phyloP scores from a whole-genome alignment of 2,797 vertebrate species.

The Pitangus sulphuratus region DNA sequence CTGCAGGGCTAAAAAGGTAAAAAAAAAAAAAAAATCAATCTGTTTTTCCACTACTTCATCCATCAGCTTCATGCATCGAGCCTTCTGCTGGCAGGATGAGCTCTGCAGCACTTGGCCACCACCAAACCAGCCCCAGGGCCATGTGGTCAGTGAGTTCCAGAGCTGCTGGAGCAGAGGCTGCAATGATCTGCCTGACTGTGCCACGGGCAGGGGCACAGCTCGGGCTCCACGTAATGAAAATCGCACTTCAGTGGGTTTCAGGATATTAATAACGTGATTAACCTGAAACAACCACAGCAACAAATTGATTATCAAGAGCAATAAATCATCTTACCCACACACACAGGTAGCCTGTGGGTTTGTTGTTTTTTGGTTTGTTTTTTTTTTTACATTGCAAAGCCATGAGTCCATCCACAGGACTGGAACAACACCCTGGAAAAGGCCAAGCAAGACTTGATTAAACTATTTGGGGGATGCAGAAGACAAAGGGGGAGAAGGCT shows the following conservation, averaged over 20 bases:
- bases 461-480: neutral
- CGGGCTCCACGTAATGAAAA: neutral
- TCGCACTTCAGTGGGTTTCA: neutral
- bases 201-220: neutral
- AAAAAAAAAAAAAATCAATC: slow-evolving; percentile 18
- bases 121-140: neutral
- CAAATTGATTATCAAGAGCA: slow-evolving; percentile 23
- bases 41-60: slow-evolving; percentile 18
- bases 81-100: neutral
- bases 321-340: neutral
- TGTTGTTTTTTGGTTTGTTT: too few species aligned
- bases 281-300: neutral
- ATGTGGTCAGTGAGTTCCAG: neutral
- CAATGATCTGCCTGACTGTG: neutral
- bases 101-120: neutral
- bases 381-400: neutral
- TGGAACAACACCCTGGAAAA: neutral
- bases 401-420: neutral
- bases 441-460: neutral
- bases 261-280: slow-evolving; percentile 40
- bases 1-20: neutral
- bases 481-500: neutral
- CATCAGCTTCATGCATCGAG: slow-evolving; percentile 4
- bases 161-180: neutral
- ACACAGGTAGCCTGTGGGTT: neutral